These are phyloP conservation scores for Silurus glanis DNA, from an alignment of 2,113 vertebrate genomes.

Conservation along the genomic window DNA sequence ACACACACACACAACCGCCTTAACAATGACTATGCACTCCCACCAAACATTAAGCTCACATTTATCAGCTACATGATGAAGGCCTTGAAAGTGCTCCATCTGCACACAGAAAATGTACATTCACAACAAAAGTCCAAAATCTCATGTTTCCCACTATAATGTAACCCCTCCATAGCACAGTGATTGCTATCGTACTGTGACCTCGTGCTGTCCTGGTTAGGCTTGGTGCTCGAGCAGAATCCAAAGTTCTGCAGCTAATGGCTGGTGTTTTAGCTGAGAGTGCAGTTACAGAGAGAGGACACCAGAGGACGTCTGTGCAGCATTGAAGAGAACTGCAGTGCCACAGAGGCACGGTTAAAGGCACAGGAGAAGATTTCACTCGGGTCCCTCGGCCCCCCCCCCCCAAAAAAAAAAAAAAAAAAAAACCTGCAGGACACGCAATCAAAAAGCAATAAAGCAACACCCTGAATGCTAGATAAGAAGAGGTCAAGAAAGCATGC, in stretches of 20 bases:
- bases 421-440: neutral
- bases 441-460: conserved; percentile 27
- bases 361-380: conserved; percentile 57
- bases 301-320: conserved; percentile 63
- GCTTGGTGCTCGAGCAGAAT: neutral
- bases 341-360: conserved; percentile 39
- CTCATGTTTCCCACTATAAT: neutral
- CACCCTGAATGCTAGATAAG: conserved; percentile 18
- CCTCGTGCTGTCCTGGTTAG: neutral
- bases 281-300: conserved; percentile 46
- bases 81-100: conserved; percentile 32
- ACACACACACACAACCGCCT: neutral
- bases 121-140: conserved; percentile 26
- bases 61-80: conserved; percentile 42
- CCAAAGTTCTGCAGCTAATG: neutral
- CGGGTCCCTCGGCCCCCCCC: conserved; percentile 2
- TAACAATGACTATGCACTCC: conserved; percentile 14
- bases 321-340: conserved; percentile 40
- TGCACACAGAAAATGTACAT: conserved; percentile 41
- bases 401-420: too few relatives aligned
- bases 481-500: neutral
- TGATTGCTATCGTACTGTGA: conserved; percentile 1
- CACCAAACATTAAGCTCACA: conserved; percentile 9
- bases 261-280: conserved; percentile 11
- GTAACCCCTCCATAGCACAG: conserved; percentile 21